These are phyloP conservation scores for Drosophila rubida DNA, from an alignment of 2,888 invertebrate species.

Conservation along the genomic window DNA sequence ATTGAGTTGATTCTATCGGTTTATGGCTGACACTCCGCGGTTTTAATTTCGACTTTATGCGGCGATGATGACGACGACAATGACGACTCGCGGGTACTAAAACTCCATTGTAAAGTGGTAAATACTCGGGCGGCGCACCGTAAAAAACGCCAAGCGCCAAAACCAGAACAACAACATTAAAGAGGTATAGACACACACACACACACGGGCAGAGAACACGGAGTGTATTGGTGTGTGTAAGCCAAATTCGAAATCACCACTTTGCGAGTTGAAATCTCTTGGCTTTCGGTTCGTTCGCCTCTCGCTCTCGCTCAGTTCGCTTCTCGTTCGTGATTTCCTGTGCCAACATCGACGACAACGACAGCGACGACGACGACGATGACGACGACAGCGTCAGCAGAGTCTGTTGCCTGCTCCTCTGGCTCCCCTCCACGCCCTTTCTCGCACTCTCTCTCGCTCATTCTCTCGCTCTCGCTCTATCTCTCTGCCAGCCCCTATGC, in stretches of 20 bases:
- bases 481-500: neutral
- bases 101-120: slow-evolving; percentile 83
- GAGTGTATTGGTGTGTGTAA: slow-evolving; percentile 41
- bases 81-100: slow-evolving; percentile 82
- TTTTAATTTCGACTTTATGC: slow-evolving; percentile 82
- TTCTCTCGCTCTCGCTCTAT: neutral
- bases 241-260: slow-evolving; percentile 75
- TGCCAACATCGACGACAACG: neutral
- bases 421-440: neutral
- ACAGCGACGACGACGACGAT: neutral
- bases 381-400: slow-evolving; percentile 2
- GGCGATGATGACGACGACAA: slow-evolving; percentile 83
- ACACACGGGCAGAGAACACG: slow-evolving; percentile 20
- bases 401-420: slow-evolving; percentile 5
- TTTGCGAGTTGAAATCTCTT: slow-evolving; percentile 76
- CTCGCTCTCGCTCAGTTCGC: slow-evolving; percentile 59
- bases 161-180: slow-evolving; percentile 78
- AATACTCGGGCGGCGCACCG: slow-evolving; percentile 80
- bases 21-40: slow-evolving; percentile 80
- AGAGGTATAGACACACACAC: slow-evolving; percentile 55
- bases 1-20: slow-evolving; percentile 66
- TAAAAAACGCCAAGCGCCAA: slow-evolving; percentile 79
- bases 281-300: slow-evolving; percentile 54
- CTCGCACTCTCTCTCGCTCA: neutral
- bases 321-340: slow-evolving; percentile 62